Base-by-base conservation (phyloP, 1,140 invertebrate genomes). In the Drosophila neocordata region DNA sequence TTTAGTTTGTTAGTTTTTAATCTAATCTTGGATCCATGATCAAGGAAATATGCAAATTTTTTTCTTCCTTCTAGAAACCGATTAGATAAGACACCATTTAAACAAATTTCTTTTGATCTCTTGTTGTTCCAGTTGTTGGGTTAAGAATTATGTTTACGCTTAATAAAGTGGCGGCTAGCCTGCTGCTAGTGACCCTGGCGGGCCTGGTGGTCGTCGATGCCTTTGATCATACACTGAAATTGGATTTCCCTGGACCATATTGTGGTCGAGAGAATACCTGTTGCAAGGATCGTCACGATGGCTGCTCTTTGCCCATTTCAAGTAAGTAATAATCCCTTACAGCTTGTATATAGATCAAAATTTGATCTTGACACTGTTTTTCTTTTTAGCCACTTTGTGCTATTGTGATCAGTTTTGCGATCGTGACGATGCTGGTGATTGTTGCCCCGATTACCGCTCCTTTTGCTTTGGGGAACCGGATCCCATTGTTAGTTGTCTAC, bases 371-470 rank as follows among this genome's bases (percentile, higher is more conserved):
- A 22, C 0, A 37, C 65, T 44, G 12, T 7, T 1, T 24, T 41
- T 5, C 31, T n/a, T 48, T 13, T 34, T 9, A 92, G 95, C 93
- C 12, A 97, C 97, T 0, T 85, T 96, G 2, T 99, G 98, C 92
- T 98, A 99, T 92, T 99, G 98, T 89, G 98, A 99, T 92, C 93
- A 96, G 72, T 98, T 98, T 92, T 99, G 97, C 92, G 95, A 97
- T 77, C 92, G 94, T 53, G 74, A 90, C 9, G 92, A 90, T 8
- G 84, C 93, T 85, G 94, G 95, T 37, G 96, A 97, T 87, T 98
- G 97, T 89, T 98, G 97, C 90, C 97, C 97, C 0, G 97, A 99
- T 91, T 98, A 95, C 91, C 94, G 93, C 90, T 92, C 92, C 0
- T 93, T 94, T 53, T 98, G 97, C 88, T 92, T 93, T 57, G 94